Conservation (phyloP, 1,140 invertebrate genomes). For the Drosophila ambigua region DNA sequence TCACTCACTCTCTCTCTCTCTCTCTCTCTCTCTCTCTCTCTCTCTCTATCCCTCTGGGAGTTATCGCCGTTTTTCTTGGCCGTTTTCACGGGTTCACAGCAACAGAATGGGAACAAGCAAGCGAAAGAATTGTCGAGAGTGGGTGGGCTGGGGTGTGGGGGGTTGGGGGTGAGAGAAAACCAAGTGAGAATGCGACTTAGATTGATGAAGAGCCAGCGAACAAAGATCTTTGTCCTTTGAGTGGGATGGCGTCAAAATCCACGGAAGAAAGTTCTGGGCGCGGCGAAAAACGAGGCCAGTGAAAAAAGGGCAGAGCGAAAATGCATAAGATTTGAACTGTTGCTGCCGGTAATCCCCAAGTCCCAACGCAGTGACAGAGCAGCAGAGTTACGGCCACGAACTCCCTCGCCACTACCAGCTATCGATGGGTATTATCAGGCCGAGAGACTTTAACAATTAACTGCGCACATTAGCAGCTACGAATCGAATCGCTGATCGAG, state of each 20-base stretch:
- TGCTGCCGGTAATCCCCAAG: too few species aligned
- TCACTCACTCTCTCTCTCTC: neutral
- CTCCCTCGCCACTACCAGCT: too few species aligned
- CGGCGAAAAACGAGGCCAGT: constrained; percentile 10
- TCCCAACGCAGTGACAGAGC: too few species aligned
- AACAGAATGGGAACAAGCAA: constrained; percentile 19
- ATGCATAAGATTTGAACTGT: too few species aligned
- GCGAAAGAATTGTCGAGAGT: constrained; percentile 6
- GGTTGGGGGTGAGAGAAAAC: neutral
- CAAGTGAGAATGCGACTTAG: constrained; percentile 13
- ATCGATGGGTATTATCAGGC: too few species aligned
- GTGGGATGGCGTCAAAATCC: too few species aligned
- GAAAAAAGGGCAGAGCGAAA: neutral
- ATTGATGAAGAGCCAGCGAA: constrained; percentile 29
- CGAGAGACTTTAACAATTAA: too few species aligned
- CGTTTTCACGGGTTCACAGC: constrained; percentile 24
- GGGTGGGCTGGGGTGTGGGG: neutral
- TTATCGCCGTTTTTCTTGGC: constrained; percentile 27
- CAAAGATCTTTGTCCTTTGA: constrained; percentile 25
- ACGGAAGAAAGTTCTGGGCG: constrained; percentile 10
- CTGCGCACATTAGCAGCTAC: too few species aligned
- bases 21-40: neutral
- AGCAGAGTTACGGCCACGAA: too few species aligned
- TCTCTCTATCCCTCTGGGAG: constrained; percentile 2
- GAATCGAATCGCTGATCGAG: too few species aligned